Evolutionary conservation across 2,797 vertebrate species (phyloP).

Genomic region (Adelosebastes latens): DNA sequence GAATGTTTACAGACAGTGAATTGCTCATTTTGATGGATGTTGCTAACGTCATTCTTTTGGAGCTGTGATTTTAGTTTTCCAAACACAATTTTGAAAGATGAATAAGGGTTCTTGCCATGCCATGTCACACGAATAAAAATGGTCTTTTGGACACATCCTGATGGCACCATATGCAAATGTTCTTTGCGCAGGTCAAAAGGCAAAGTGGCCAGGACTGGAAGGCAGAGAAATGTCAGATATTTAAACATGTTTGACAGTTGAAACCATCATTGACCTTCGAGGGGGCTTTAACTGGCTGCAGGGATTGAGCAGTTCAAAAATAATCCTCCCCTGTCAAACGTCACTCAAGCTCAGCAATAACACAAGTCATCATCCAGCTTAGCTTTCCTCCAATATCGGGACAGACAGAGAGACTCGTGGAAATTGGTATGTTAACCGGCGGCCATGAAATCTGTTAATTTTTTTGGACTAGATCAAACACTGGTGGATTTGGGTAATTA

Average conservation of each 20-base stretch:
- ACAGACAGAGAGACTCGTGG: slow-evolving; percentile 67
- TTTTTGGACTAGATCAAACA: slow-evolving; percentile 75
- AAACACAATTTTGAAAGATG: slow-evolving; percentile 15
- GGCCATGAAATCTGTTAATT: slow-evolving; percentile 75
- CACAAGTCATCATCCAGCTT: slow-evolving; percentile 82
- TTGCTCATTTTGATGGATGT: background rate
- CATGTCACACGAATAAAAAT: slow-evolving; percentile 15
- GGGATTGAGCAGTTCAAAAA: slow-evolving; percentile 79
- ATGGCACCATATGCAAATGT: slow-evolving; percentile 61
- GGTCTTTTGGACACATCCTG: slow-evolving; percentile 54
- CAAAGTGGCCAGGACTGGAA: slow-evolving; percentile 53
- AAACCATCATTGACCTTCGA: slow-evolving; percentile 82
- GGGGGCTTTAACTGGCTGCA: slow-evolving; percentile 76
- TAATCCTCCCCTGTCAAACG: slow-evolving; percentile 83
- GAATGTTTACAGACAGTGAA: background rate
- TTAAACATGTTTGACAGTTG: slow-evolving; percentile 78
- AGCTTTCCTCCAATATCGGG: slow-evolving; percentile 71
- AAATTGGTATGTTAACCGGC: slow-evolving; percentile 77
- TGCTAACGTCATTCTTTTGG: background rate
- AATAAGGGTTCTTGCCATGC: background rate
- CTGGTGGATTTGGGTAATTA: slow-evolving; percentile 78
- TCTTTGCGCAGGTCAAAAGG: slow-evolving; percentile 65
- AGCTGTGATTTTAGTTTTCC: slow-evolving; percentile 5
- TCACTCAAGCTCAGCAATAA: slow-evolving; percentile 83
- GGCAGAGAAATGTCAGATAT: slow-evolving; percentile 65